Evolutionary conservation across 2,113 vertebrate species (phyloP), one percentile per base, ranked within the genome.

Genomic region (Polypterus senegalus): DNA sequence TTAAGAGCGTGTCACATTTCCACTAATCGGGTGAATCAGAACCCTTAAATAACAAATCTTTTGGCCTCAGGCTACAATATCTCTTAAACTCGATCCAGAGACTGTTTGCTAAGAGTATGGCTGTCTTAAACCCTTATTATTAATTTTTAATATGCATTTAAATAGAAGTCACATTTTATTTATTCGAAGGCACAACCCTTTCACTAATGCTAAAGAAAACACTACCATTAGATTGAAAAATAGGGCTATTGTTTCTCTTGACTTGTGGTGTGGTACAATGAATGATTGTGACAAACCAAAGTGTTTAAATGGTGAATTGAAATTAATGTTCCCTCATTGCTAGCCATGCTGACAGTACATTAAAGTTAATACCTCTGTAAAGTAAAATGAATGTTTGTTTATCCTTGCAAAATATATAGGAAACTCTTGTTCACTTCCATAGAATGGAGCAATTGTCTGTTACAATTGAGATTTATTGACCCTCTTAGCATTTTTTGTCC

Each of bases 321-420:
- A 92, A 92, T 91, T 82, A 91, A 89, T 86, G 82, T 85, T 83
- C 80, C 81, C 81, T 79, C 77, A 74, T 88, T 86, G 82, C 81
- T 73, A 77, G 75, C 82, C 71, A 73, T 79, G 84, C 86, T 89
- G 87, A 84, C 81, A 83, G 81, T 81, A 84, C 73, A 90, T 91
- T 92, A 88, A 84, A 77, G 83, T 81, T 77, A 89, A 84, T 90
- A 88, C 83, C 83, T 88, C 81, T 78, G 81, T 76, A 88, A 87
- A 88, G 88, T 87, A 81, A 87, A 88, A 92, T 86, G 86, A 87
- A 92, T 91, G 87, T 88, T 89, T 93, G 88, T 93, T 89, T 92
- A 88, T 87, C 77, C 83, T 87, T 83, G 86, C 83, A 86, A 88
- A 92, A 92, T 83, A 87, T 84, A 81, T 79, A 84, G 84, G 82